Percentiles rank a stretch among this genome's conserved stretches.
Conservation (phyloP, 2,888 invertebrate species). For the Eulithis prunata region DNA sequence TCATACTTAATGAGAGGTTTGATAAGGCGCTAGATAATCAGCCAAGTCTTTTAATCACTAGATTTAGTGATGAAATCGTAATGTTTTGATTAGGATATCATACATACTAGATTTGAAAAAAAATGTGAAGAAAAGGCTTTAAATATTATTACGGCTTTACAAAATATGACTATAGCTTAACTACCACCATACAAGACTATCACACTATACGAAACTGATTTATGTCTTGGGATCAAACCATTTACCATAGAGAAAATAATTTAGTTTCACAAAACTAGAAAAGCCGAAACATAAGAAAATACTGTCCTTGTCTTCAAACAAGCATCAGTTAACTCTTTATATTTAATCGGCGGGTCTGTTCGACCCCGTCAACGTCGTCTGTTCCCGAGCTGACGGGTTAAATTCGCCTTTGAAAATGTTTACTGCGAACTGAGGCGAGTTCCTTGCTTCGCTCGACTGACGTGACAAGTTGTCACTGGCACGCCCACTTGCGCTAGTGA, state of each 20-base stretch:
- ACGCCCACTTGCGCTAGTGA: conserved; percentile 42
- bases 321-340: conserved; percentile 21
- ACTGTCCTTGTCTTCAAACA: conserved; percentile 7
- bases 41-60: no score
- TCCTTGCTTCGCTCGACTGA: conserved; percentile 53
- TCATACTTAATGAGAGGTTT: no score
- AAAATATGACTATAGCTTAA: no score
- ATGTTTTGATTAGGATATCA: no score
- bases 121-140: no score
- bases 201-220: no score
- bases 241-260: background rate
- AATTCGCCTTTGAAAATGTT: conserved; percentile 56
- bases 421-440: conserved; percentile 44
- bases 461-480: conserved; percentile 62
- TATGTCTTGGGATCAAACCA: no score
- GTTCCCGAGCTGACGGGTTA: conserved; percentile 44
- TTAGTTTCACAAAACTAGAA: background rate
- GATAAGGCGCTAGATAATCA: no score
- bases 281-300: background rate
- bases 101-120: no score
- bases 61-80: no score
- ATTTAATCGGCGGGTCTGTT: conserved; percentile 41
- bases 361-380: conserved; percentile 44
- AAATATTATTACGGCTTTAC: no score
- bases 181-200: no score